Conservation (phyloP, 2,797 vertebrate genomes). For the Pipistrellus pygmaeus region DNA sequence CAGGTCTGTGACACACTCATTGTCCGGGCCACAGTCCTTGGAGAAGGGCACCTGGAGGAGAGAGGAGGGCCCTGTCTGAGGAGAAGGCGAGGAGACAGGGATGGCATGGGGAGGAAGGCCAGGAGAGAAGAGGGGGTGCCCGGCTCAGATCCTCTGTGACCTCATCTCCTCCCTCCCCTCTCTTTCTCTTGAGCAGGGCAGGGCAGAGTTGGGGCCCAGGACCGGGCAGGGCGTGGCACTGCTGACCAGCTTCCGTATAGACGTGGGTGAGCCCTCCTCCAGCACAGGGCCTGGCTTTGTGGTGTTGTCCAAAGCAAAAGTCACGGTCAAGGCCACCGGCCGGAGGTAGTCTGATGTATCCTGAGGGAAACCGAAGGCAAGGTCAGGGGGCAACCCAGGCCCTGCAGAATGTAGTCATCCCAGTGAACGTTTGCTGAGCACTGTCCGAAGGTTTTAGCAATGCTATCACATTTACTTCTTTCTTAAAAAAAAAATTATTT, state of each 20-base stretch:
- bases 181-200: neutral
- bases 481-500: neutral
- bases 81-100: neutral
- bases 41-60: slow-evolving; percentile 94
- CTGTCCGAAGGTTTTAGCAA: neutral
- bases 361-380: slow-evolving; percentile 82
- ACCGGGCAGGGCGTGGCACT: neutral
- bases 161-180: neutral
- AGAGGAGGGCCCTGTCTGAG: neutral
- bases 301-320: slow-evolving; percentile 91
- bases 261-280: slow-evolving; percentile 92
- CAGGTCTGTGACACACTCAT: slow-evolving; percentile 94
- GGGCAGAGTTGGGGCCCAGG: neutral
- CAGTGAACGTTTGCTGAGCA: neutral
- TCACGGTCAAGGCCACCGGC: slow-evolving; percentile 93
- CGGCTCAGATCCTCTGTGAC: neutral
- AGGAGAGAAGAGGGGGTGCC: neutral
- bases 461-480: neutral
- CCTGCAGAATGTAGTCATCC: neutral
- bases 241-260: slow-evolving; percentile 92
- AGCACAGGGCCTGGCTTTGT: slow-evolving; percentile 91
- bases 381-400: neutral
- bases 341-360: slow-evolving; percentile 96
- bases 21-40: slow-evolving; percentile 97
- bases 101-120: neutral